These are phyloP conservation scores for Microtus obscurus DNA, from an alignment of 2,797 vertebrate genomes.

Conservation along the genomic window DNA sequence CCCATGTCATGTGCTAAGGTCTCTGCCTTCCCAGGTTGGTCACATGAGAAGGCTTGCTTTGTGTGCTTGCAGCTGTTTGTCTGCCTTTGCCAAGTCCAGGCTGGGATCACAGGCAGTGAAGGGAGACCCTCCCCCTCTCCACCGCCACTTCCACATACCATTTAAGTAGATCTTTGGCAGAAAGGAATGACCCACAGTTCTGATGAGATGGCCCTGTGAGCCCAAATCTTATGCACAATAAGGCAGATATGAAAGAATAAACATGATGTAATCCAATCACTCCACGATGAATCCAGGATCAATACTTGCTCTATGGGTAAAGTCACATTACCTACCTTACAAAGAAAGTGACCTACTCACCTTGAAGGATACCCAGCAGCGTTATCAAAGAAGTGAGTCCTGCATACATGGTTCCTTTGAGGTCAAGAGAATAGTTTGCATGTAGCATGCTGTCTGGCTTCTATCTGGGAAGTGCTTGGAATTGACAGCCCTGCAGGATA, in stretches of 20 bases:
- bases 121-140: neutral
- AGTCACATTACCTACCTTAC: constrained; percentile 19
- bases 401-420: neutral
- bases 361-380: neutral
- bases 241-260: constrained; percentile 43
- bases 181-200: constrained; percentile 27
- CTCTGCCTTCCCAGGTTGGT: constrained; percentile 74
- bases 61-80: constrained; percentile 79
- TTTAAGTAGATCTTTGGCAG: constrained; percentile 6
- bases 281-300: neutral
- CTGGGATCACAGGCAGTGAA: neutral
- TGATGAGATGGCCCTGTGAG: neutral
- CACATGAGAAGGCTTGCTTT: constrained; percentile 76
- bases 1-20: constrained; percentile 66
- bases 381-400: neutral
- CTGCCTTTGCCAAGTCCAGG: constrained; percentile 66
- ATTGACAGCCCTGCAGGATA: neutral
- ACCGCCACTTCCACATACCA: neutral
- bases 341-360: neutral
- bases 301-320: neutral
- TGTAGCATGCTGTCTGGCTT: neutral
- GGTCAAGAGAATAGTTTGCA: neutral
- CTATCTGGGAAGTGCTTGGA: neutral
- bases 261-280: neutral
- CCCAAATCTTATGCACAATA: constrained; percentile 6